Base-by-base conservation (phyloP, 2,888 invertebrate genomes). In the Drosophila atripex region DNA sequence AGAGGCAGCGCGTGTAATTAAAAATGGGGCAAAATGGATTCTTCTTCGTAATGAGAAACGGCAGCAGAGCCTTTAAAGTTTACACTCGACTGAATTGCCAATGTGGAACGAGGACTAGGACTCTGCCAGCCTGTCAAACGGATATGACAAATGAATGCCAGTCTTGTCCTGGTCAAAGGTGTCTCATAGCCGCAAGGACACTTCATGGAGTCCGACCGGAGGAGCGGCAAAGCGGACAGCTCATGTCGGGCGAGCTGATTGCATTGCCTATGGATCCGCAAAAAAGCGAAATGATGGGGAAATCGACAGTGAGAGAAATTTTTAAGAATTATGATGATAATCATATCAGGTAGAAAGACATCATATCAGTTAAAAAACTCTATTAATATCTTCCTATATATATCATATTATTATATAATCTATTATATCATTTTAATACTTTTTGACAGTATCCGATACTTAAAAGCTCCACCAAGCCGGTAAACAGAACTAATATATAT, bases 111-210 rank as follows among this genome's bases (percentile, higher is more conserved):
- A 7, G 30, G 9, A 32, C 43, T 11, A 21, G 9, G 2, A 28
- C 32, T 9, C 9, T 11, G 16, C 14, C 49, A n/a, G n/a, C 28
- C 51, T 64, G 61, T 64, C 61, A 51, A 32, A 21, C 28, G 52
- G 16, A 23, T 54, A 55, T 66, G 64, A 66, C 49, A 66, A 55
- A 64, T 66, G 54, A 64, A 32, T 46, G 61, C 43, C n/a, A 25
- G 32, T 50, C 51, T 18, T 55, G 50, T 47, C n/a, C 23, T 16
- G 60, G 56, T 35, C 58, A 50, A 9, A 58, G 58, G 9, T 32
- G 61, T n/a, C 11, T 41, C 32, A 18, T 23, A 18, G 32, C 46
- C 38, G 18, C 61, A 52, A 61, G 64, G 52, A 64, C 63, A 52
- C 14, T 38, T 30, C 30, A 28, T 39, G 38, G 7, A 38, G 2